A percentile compares a stretch with the other conserved stretches of the same genome.
phyloP scores from a whole-genome alignment of 2,113 vertebrate genomes.

The Myiopsitta monachus region DNA sequence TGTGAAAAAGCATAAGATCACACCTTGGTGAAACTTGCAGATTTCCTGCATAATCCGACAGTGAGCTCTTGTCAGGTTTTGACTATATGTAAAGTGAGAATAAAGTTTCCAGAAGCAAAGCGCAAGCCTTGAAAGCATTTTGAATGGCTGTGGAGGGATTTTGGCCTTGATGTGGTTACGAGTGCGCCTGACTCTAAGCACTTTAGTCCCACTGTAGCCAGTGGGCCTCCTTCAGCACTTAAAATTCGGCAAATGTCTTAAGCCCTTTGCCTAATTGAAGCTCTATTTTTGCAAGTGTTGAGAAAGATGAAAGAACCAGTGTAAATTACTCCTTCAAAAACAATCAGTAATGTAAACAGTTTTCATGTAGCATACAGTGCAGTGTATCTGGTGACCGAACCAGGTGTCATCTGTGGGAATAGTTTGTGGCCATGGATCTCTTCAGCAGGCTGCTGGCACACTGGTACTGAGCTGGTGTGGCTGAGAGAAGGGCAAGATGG shows the following conservation, averaged over 20 bases:
- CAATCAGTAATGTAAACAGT: neutral
- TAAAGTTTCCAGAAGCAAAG: slow-evolving; percentile 65
- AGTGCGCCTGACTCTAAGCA: neutral
- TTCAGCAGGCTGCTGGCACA: accelerated
- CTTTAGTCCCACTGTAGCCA: neutral
- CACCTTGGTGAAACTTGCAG: slow-evolving; percentile 81
- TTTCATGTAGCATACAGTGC: accelerated
- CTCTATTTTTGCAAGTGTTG: neutral
- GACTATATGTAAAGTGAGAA: slow-evolving; percentile 67
- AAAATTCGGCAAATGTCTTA: neutral
- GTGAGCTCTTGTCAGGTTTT: slow-evolving; percentile 74
- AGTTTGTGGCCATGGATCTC: neutral
- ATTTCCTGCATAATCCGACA: slow-evolving; percentile 77
- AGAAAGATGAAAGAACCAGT: neutral
- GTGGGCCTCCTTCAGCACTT: neutral
- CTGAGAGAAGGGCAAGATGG: neutral
- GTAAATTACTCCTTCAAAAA: neutral
- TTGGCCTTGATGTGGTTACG: neutral
- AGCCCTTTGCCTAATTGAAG: neutral
- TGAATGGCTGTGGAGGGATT: slow-evolving; percentile 19
- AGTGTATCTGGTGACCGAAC: neutral
- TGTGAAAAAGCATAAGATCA: slow-evolving; percentile 77
- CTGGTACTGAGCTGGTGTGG: neutral
- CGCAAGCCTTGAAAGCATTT: slow-evolving; percentile 43
- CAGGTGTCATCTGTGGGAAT: neutral